Evolutionary conservation across 2,113 vertebrate species (phyloP), one percentile per base, ranked within the genome.

Genomic region (Balaeniceps rex): DNA sequence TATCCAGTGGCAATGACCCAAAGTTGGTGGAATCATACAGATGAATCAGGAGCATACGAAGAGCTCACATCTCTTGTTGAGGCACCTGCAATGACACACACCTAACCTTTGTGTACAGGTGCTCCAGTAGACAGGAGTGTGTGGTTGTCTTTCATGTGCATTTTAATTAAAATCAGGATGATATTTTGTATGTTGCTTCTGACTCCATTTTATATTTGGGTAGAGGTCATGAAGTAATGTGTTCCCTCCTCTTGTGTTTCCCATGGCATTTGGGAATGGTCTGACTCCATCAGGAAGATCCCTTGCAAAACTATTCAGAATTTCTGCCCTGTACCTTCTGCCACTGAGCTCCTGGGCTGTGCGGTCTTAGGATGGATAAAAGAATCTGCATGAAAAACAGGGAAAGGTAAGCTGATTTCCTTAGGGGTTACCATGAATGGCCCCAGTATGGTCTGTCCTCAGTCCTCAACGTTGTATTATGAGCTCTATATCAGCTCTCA

Each of bases 401-500:
- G 38, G 46, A 85, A 69, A 95, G 94, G 95, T 96, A 76, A 95
- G 89, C 94, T 85, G 13, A 14, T 90, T 91, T 96, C 42, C 9
- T 40, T 58, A 66, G 21, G n/a, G 9, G 1, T 51, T 86, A 58
- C 38, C 14, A 28, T 7, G 2, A 74, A 51, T 58, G 19, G 7
- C 23, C 31, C 71, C 16, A 24, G 3, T 74, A 28, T 33, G 11
- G 18, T 16, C 8, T 83, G 26, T 86, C 22, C 44, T 77, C 40
- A 65, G 66, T 76, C 47, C 77, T 69, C 21, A 82, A 4, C 0
- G 1, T 69, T 51, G 36, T 9, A 19, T 12, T 52, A 3, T 69
- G 46, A 90, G 26, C 42, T 89, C 28, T 54, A 1, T 36, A 25
- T 31, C 38, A 61, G 68, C 46, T 36, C 26, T 88, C 23, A 55